Conservation (phyloP, 2,113 vertebrate genomes). For the Antigone vipio region DNA sequence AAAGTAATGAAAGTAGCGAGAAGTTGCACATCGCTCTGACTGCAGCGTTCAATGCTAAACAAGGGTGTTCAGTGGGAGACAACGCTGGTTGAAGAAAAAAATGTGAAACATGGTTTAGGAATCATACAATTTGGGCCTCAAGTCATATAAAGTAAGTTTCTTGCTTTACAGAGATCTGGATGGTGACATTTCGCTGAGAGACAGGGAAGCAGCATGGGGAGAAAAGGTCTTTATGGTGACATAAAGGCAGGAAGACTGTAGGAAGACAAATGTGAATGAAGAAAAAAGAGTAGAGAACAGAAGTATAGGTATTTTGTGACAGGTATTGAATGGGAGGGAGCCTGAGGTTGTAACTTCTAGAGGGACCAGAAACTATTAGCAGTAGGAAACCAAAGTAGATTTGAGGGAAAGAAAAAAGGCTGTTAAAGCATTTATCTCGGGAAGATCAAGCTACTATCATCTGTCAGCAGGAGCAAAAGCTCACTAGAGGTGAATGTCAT, state of each 20-base stretch:
- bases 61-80: not conserved
- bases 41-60: not conserved
- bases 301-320: not conserved
- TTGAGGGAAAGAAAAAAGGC: not conserved
- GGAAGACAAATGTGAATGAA: not conserved
- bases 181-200: not conserved
- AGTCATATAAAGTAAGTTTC: not conserved
- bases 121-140: not conserved
- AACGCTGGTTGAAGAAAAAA: not conserved
- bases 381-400: not conserved
- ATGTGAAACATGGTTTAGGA: not conserved
- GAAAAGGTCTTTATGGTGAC: not conserved
- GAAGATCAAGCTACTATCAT: not conserved
- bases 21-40: not conserved
- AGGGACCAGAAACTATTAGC: not conserved
- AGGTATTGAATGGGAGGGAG: not conserved
- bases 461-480: slow-evolving; percentile 23
- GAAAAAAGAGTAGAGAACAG: not conserved
- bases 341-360: not conserved
- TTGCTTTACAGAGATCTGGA: not conserved
- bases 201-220: not conserved
- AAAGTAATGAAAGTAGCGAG: not conserved
- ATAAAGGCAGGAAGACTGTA: not conserved
- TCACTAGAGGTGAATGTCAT: not conserved
- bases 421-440: not conserved